These are phyloP conservation scores for Synanthedon myopaeformis DNA, from an alignment of 2,888 invertebrate species.

Conservation along the genomic window DNA sequence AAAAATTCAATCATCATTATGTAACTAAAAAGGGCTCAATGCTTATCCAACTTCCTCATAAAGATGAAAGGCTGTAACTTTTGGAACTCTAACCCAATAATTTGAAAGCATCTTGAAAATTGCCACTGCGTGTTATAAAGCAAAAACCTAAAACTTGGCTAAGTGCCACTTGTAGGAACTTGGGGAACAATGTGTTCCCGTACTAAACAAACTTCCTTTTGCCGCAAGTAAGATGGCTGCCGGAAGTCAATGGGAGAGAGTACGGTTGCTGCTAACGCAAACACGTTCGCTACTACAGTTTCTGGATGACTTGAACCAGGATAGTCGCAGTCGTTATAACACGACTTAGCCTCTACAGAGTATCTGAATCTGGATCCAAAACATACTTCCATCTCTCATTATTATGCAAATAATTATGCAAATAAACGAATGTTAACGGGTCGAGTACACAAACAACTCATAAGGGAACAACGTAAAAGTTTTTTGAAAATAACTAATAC, in stretches of 20 bases:
- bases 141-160: constrained; percentile 25
- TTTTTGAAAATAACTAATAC: too few species aligned
- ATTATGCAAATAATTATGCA: too few species aligned
- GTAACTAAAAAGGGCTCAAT: background rate
- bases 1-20: too few species aligned
- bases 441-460: too few species aligned
- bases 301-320: too few species aligned
- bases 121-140: constrained; percentile 4
- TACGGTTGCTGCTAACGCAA: constrained; percentile 7
- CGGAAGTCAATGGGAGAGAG: constrained; percentile 12
- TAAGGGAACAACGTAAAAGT: too few species aligned
- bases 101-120: background rate
- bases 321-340: too few species aligned
- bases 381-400: too few species aligned
- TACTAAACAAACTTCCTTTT: constrained; percentile 17
- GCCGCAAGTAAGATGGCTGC: constrained; percentile 14
- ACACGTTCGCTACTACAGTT: constrained; percentile 13
- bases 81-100: background rate
- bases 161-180: constrained; percentile 25
- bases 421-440: too few species aligned
- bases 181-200: constrained; percentile 25
- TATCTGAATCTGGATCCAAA: too few species aligned
- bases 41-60: background rate
- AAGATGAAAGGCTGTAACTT: background rate
- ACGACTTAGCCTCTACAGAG: too few species aligned